Conservation (phyloP, 1,140 invertebrate genomes). For the Bombus waltoni region DNA sequence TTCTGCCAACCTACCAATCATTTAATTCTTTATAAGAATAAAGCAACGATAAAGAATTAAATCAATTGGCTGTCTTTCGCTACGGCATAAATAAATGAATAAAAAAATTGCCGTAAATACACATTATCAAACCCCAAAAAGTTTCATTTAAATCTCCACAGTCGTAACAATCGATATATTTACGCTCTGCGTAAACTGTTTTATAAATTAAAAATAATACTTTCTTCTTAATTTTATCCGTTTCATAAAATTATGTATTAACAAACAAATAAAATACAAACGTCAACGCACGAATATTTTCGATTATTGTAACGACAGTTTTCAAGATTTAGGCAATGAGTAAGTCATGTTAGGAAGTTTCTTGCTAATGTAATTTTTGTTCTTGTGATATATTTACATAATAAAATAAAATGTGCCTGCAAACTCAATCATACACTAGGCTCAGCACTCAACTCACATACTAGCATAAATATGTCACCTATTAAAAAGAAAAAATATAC, state of each 20-base stretch:
- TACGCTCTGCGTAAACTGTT: slow-evolving; percentile 59
- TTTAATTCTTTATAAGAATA: slow-evolving; percentile 78
- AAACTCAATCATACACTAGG: slow-evolving; percentile 33
- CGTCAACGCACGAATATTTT: slow-evolving; percentile 57
- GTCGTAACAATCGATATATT: slow-evolving; percentile 47
- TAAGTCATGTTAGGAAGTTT: slow-evolving; percentile 28
- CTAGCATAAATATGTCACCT: slow-evolving; percentile 16
- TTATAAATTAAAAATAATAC: slow-evolving; percentile 79
- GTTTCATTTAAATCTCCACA: slow-evolving; percentile 49
- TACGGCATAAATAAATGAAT: slow-evolving; percentile 57
- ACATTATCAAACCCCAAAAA: slow-evolving; percentile 52
- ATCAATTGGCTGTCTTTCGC: slow-evolving; percentile 69
- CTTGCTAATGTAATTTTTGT: slow-evolving; percentile 19
- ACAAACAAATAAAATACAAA: slow-evolving; percentile 62
- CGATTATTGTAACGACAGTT: background rate
- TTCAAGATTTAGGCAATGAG: slow-evolving; percentile 32
- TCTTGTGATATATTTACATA: slow-evolving; percentile 29
- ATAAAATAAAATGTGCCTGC: slow-evolving; percentile 30
- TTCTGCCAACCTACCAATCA: slow-evolving; percentile 68
- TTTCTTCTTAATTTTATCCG: slow-evolving; percentile 70
- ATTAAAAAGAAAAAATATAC: slow-evolving; percentile 44
- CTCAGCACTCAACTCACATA: slow-evolving; percentile 36
- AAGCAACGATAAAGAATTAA: slow-evolving; percentile 77
- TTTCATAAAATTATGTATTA: slow-evolving; percentile 59
- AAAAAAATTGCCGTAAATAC: slow-evolving; percentile 46